Base-by-base conservation (phyloP, 53 echinoderm and acorn worm genomes). In the Mesocentrotus franciscanus region DNA sequence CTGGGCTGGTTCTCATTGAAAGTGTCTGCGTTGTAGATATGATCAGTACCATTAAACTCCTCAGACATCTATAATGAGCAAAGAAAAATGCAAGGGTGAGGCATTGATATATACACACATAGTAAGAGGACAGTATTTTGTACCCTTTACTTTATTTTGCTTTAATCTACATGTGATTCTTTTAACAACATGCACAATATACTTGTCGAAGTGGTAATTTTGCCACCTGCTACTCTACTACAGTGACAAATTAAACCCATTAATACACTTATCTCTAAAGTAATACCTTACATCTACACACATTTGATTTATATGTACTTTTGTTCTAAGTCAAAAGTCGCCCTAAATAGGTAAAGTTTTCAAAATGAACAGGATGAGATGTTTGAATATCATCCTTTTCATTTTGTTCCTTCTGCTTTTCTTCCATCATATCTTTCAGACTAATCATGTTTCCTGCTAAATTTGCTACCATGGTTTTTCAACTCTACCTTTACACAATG, bases 1-100 rank as follows among this genome's bases (percentile, higher is more conserved):
- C 30, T 78, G 10, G 99, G 99, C 17, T 34, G 49, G 97, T 98
- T 96, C 84, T 98, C 99, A 94, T 98, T 98, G 91, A 98, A 98
- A 15, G 96, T 90, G 91, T 98, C 99, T 12, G 96, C 97, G 75
- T 92, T 98, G 96, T 98, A 98, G 26, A 98, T 93, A 76, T 98
- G 99, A 49, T 98, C 97, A 12, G 97, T 96, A 4, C 97, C 97
- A 71, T 97, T 97, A 76, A 96, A 98, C 83, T 98, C 98, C 92
- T 96, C 95, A 13, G 93, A 89, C 95, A 96, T 95, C 97, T 93
- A 85, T 2, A 58, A 11, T 4, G 15, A n/a, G 85, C 26, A 16
- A 27, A 57, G 58, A 49, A 26, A 85, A 57, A 57, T 26, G 17
- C 18, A 18, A 17, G 8, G 9, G 9, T 27, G 8, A 27, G 8